phyloP scores from a whole-genome alignment of 2,113 vertebrate genomes.

The Chaetura pelagica region DNA sequence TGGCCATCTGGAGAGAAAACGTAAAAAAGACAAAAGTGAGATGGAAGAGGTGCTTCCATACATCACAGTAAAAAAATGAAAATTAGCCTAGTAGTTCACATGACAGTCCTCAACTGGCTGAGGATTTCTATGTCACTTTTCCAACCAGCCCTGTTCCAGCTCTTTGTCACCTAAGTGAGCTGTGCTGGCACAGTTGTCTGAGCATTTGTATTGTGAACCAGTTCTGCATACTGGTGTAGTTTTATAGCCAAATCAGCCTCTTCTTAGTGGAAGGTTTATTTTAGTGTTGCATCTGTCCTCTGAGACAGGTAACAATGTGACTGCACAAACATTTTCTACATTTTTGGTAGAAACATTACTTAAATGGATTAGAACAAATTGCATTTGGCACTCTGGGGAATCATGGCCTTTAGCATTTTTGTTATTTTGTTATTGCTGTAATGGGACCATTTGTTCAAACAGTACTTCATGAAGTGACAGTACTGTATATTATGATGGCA shows the following conservation, averaged over 20 bases:
- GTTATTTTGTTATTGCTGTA: not conserved
- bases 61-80: not conserved
- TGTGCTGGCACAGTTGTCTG: not conserved
- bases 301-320: not conserved
- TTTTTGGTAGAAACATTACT: not conserved
- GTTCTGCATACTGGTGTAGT: not conserved
- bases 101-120: not conserved
- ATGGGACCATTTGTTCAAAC: not conserved
- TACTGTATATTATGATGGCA: not conserved
- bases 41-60: not conserved
- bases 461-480: not conserved
- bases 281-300: not conserved
- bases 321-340: too few species aligned
- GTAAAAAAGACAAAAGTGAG: not conserved
- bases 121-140: not conserved
- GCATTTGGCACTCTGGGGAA: not conserved
- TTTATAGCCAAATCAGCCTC: not conserved
- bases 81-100: not conserved
- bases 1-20: not conserved
- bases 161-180: not conserved
- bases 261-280: not conserved
- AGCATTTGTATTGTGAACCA: not conserved
- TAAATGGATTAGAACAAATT: not conserved
- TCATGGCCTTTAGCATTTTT: not conserved
- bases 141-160: not conserved